Evolutionary conservation across 2,888 invertebrate genomes (phyloP).

Genomic region (Hylaea fasciaria): DNA sequence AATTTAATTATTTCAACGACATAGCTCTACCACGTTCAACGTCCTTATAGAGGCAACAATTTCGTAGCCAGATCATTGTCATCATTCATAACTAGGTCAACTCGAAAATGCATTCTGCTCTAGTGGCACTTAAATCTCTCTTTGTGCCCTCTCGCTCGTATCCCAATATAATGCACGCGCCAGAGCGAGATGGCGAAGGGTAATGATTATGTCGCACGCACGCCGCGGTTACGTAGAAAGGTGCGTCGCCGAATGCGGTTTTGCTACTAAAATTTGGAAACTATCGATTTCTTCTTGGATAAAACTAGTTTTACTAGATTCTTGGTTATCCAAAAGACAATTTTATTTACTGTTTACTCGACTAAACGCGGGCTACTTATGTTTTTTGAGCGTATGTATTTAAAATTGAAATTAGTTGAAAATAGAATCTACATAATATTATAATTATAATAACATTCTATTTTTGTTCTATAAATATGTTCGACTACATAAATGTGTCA

Average conservation of each 20-base stretch:
- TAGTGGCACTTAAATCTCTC: constrained; percentile 41
- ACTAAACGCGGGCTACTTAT: too few species aligned
- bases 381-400: too few species aligned
- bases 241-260: constrained; percentile 41
- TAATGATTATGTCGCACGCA: constrained; percentile 43
- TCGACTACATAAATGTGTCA: too few species aligned
- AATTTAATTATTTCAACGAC: neutral
- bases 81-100: constrained; percentile 41
- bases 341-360: too few species aligned
- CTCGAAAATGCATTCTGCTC: constrained; percentile 42
- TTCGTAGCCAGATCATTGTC: constrained; percentile 30
- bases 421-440: too few species aligned
- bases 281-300: constrained; percentile 32
- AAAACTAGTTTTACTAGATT: constrained; percentile 10
- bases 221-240: constrained; percentile 42
- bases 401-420: too few species aligned
- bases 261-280: constrained; percentile 19
- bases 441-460: too few species aligned
- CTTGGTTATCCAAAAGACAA: neutral
- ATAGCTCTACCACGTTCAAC: neutral
- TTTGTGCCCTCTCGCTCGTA: constrained; percentile 35
- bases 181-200: constrained; percentile 28
- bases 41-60: constrained; percentile 11
- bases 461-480: too few species aligned
- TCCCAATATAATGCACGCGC: neutral